Conservation (phyloP, 2,797 vertebrate species). For the Paratrypauchen microcephalus region DNA sequence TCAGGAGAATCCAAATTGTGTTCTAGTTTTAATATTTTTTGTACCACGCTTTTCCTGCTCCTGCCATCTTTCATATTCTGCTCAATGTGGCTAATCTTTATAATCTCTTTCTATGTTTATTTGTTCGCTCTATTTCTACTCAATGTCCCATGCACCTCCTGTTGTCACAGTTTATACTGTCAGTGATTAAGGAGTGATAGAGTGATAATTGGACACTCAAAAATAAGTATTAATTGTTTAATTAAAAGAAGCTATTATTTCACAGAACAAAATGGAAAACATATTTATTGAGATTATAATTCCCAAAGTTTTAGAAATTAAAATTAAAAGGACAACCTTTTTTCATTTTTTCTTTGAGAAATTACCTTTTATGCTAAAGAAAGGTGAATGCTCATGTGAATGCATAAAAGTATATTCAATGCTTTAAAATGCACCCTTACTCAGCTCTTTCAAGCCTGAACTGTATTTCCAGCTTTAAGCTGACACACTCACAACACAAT, state of each 20-base stretch:
- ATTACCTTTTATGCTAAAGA: neutral
- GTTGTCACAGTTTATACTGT: conserved; percentile 39
- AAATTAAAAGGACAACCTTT: too few species aligned
- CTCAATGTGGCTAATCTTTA: conserved; percentile 32
- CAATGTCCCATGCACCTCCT: conserved; percentile 27
- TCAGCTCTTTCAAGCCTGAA: conserved; percentile 15
- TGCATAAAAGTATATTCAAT: neutral
- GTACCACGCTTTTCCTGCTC: conserved; percentile 26
- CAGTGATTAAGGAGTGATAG: conserved; percentile 32
- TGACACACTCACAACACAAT: conserved; percentile 23
- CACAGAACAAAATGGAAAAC: neutral
- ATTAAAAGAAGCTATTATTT: neutral
- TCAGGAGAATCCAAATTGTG: conserved; percentile 57
- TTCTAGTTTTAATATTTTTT: conserved; percentile 45
- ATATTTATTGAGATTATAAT: neutral
- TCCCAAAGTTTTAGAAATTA: too few species aligned
- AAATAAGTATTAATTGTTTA: conserved; percentile 11
- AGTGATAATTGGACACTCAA: conserved; percentile 16
- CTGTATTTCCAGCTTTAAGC: conserved; percentile 4
- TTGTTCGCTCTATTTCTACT: conserved; percentile 19
- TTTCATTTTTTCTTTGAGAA: too few species aligned
- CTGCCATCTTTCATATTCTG: conserved; percentile 41
- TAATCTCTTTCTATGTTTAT: conserved; percentile 43
- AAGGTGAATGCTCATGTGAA: neutral
- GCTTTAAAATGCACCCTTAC: conserved; percentile 6